These are phyloP conservation scores for Phthorimaea operculella DNA, from an alignment of 1,140 invertebrate species.

Conservation along the genomic window DNA sequence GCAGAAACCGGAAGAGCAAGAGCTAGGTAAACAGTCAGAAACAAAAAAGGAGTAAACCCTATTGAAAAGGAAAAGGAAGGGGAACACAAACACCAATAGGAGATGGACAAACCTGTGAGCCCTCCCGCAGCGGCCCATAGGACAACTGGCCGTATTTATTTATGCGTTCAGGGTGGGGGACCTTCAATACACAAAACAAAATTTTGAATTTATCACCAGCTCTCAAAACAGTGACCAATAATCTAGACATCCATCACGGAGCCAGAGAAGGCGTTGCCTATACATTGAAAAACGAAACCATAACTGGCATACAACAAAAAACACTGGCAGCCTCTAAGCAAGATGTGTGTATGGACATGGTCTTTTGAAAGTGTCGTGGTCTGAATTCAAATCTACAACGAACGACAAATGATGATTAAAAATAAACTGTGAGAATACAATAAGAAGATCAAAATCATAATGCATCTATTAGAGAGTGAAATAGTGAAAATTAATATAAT, in stretches of 20 bases:
- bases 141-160: conserved; percentile 68
- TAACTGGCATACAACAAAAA: conserved; percentile 24
- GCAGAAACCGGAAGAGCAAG: conserved; percentile 25
- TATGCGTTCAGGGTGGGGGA: conserved; percentile 67
- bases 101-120: conserved; percentile 67
- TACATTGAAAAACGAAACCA: conserved; percentile 21
- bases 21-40: conserved; percentile 12
- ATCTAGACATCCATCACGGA: conserved; percentile 47
- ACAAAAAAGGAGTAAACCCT: conserved; percentile 14
- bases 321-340: conserved; percentile 23
- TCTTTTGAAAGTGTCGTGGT: not conserved
- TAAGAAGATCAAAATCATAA: conserved; percentile 10
- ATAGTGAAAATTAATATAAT: not conserved
- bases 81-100: conserved; percentile 66
- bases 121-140: conserved; percentile 66
- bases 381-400: conserved; percentile 13
- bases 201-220: conserved; percentile 46
- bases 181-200: conserved; percentile 68
- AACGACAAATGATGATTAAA: conserved; percentile 9
- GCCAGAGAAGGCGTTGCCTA: conserved; percentile 17
- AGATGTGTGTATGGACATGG: conserved; percentile 17
- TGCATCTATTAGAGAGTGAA: not conserved
- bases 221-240: conserved; percentile 24
- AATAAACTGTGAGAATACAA: conserved; percentile 15
- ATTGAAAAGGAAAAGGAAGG: conserved; percentile 46